Conservation (phyloP, 2,797 vertebrate genomes). For the Scarus forsteni region DNA sequence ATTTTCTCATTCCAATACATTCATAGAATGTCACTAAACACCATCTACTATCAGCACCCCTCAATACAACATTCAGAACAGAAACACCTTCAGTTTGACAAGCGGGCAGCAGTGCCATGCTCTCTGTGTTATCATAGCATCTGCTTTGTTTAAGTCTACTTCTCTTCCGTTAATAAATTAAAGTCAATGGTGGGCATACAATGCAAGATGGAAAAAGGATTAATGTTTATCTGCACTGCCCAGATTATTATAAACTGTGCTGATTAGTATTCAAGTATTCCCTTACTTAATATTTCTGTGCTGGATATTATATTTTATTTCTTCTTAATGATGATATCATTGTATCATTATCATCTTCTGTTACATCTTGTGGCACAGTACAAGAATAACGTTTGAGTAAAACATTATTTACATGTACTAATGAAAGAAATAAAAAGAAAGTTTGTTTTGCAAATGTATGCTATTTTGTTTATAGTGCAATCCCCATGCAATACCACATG, state of each 20-base stretch:
- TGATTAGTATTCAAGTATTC: constrained; percentile 80
- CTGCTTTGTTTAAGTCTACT: constrained; percentile 17
- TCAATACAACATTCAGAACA: constrained; percentile 52
- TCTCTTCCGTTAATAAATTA: constrained; percentile 58
- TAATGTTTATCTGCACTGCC: constrained; percentile 68
- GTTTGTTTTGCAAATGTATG: constrained; percentile 60
- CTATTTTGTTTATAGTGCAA: constrained; percentile 72
- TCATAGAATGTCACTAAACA: constrained; percentile 73
- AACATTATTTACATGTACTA: constrained; percentile 76
- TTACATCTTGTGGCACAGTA: constrained; percentile 71
- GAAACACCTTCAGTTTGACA: constrained; percentile 31
- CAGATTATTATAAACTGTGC: constrained; percentile 66
- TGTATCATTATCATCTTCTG: constrained; percentile 29
- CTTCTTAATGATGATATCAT: constrained; percentile 34
- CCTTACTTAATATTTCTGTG: constrained; percentile 63
- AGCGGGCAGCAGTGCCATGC: constrained; percentile 22
- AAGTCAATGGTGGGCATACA: constrained; percentile 49
- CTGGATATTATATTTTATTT: constrained; percentile 60
- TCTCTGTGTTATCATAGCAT: constrained; percentile 13
- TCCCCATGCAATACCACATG: constrained; percentile 81
- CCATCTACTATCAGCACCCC: constrained; percentile 22
- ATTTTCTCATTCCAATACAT: constrained; percentile 68
- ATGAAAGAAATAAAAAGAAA: constrained; percentile 43
- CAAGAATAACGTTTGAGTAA: constrained; percentile 68
- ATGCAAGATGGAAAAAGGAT: constrained; percentile 55